A percentile compares a stretch with the other conserved stretches of the same genome.
These are phyloP conservation scores for Jaculus jaculus DNA, from an alignment of 2,113 vertebrate species.

Conservation along the genomic window DNA sequence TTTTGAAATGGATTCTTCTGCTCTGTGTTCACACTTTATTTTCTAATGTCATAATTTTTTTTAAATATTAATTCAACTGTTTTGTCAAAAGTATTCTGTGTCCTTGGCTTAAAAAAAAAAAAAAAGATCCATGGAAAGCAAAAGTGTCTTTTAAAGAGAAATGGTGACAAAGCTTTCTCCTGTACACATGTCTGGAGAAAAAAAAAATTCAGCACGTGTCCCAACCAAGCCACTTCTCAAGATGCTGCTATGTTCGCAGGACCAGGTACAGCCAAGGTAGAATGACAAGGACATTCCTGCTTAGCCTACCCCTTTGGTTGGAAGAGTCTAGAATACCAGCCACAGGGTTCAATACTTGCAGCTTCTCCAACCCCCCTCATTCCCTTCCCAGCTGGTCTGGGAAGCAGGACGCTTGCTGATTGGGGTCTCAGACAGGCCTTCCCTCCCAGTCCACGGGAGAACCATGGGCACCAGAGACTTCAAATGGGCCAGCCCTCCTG, in stretches of 20 bases:
- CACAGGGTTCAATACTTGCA: background rate
- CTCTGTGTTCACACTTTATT: conserved; percentile 47
- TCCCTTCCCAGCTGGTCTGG: conserved; percentile 66
- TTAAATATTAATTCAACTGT: background rate
- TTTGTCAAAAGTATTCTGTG: conserved; percentile 33
- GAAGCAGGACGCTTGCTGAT: background rate
- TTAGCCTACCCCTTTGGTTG: background rate
- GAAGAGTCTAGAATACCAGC: background rate
- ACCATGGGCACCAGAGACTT: too few species aligned
- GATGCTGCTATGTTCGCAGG: conserved; percentile 15
- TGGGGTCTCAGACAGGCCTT: background rate
- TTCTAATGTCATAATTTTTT: conserved; percentile 27
- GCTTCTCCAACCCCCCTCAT: background rate
- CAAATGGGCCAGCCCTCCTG: background rate
- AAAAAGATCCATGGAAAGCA: conserved; percentile 18
- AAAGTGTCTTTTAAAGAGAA: conserved; percentile 12
- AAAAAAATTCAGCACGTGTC: background rate
- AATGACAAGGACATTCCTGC: background rate
- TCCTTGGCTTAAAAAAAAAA: conserved; percentile 41
- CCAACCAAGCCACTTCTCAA: background rate
- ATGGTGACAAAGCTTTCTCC: background rate
- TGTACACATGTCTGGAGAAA: conserved; percentile 3
- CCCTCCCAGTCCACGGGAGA: background rate
- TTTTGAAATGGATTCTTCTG: background rate
- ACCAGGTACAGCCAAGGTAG: conserved; percentile 10